Percentiles rank a stretch among this genome's conserved stretches.
phyloP scores from a whole-genome alignment of 2,113 vertebrate species.

The Melospiza melodia region DNA sequence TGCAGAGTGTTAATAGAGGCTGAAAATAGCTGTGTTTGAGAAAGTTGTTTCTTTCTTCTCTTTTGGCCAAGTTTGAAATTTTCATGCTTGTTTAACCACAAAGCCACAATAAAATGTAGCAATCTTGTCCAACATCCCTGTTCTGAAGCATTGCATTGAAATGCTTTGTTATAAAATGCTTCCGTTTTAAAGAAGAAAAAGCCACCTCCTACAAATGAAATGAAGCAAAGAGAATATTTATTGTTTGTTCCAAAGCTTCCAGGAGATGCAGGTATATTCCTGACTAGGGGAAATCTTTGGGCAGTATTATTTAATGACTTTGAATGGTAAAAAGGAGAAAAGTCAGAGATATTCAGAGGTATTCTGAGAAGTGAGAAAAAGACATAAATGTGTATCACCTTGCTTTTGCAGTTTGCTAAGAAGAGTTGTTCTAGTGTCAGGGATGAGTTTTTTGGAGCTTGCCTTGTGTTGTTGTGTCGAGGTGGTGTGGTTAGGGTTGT shows the following conservation, averaged over 20 bases:
- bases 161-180: slow-evolving; percentile 20
- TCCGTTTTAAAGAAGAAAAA: not conserved
- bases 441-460: not conserved
- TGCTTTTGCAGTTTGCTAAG: not conserved
- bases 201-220: not conserved
- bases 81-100: slow-evolving; percentile 46
- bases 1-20: not conserved
- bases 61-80: not conserved
- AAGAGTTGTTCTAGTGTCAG: not conserved
- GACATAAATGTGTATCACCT: not conserved
- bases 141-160: not conserved
- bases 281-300: not conserved
- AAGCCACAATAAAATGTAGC: slow-evolving; percentile 42
- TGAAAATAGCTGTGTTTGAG: slow-evolving; percentile 11
- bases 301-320: not conserved
- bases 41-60: slow-evolving; percentile 27
- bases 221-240: not conserved
- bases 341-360: not conserved
- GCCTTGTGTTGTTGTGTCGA: accelerated
- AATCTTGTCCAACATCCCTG: slow-evolving; percentile 17
- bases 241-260: not conserved
- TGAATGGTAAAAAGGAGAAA: not conserved
- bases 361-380: not conserved
- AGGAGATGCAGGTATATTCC: not conserved
- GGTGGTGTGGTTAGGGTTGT: not conserved